Evolutionary conservation across 2,888 invertebrate genomes (phyloP).

Genomic region (Drosophila cracens): DNA sequence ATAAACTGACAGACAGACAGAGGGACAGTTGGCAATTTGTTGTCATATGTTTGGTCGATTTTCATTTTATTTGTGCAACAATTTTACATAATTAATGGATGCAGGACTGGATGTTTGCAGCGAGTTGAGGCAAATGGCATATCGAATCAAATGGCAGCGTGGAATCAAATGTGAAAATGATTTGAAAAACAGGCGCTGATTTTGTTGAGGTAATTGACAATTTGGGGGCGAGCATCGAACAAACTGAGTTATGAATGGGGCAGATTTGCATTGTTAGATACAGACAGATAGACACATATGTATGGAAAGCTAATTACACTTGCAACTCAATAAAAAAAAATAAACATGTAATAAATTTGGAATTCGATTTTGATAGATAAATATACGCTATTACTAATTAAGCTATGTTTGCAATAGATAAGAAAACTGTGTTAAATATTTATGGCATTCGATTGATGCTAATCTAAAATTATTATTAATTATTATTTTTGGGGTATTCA

Average conservation of each 20-base stretch:
- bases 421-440: neutral
- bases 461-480: neutral
- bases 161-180: constrained; percentile 52
- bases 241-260: neutral
- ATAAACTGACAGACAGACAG: constrained; percentile 21
- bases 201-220: constrained; percentile 18
- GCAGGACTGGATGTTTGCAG: neutral
- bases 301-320: constrained; percentile 11
- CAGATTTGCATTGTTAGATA: constrained; percentile 3
- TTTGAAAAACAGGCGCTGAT: constrained; percentile 39
- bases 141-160: constrained; percentile 1
- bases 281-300: neutral
- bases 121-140: neutral
- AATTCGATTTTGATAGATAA: neutral
- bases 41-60: constrained; percentile 71
- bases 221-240: neutral
- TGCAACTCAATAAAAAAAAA: neutral
- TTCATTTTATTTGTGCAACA: constrained; percentile 66
- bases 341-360: constrained; percentile 1
- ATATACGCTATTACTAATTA: neutral
- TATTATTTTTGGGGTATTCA: neutral
- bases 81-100: constrained; percentile 73
- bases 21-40: constrained; percentile 59
- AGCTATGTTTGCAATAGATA: neutral
- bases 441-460: neutral